Conservation (phyloP, 2,888 invertebrate species). For the Catocala sponsa region DNA sequence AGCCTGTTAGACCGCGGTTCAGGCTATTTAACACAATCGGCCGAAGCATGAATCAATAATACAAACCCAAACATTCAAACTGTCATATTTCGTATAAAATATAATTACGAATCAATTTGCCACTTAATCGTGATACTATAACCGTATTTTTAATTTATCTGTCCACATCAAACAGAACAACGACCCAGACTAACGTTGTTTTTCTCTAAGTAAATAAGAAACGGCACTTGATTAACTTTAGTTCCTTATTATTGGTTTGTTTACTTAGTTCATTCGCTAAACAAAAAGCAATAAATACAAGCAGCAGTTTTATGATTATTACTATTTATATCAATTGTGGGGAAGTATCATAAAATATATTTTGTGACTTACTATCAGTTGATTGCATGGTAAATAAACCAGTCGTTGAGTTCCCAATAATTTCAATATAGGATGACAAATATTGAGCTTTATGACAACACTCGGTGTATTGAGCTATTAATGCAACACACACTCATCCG, state of each 20-base stretch:
- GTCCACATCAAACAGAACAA: not conserved
- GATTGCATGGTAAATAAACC: constrained; percentile 18
- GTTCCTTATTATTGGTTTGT: constrained; percentile 20
- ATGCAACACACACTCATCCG: no score
- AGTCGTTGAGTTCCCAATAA: not conserved
- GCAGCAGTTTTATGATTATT: constrained; percentile 24
- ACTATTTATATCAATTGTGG: constrained; percentile 14
- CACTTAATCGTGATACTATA: no score
- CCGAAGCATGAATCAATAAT: no score
- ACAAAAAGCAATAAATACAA: constrained; percentile 18
- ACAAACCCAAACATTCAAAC: no score
- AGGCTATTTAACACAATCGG: no score
- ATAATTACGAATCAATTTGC: no score
- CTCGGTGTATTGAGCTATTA: not conserved
- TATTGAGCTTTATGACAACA: not conserved
- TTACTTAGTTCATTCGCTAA: constrained; percentile 20
- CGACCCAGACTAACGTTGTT: not conserved
- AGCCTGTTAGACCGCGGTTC: no score
- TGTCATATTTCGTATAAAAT: no score
- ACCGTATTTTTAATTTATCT: not conserved
- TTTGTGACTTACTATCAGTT: constrained; percentile 19
- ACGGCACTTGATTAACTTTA: constrained; percentile 7
- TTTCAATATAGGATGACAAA: not conserved
- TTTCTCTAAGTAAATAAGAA: constrained; percentile 4
- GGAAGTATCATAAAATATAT: constrained; percentile 23